These are phyloP conservation scores for Myodes glareolus DNA, from an alignment of 2,113 vertebrate species.

Conservation along the genomic window DNA sequence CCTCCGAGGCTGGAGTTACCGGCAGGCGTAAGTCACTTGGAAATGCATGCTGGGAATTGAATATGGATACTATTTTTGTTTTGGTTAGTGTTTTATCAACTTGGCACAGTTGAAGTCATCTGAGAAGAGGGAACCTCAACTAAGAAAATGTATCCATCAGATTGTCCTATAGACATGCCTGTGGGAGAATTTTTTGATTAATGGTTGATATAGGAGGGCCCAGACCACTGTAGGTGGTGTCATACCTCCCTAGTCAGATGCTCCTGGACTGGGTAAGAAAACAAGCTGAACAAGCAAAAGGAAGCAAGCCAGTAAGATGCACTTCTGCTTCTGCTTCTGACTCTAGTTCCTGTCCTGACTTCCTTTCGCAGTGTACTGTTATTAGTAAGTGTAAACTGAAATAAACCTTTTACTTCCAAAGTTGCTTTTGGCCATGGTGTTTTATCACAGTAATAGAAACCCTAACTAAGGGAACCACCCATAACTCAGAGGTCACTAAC, in stretches of 20 bases:
- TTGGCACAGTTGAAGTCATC: not conserved
- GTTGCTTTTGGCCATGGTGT: not conserved
- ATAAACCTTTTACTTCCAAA: too few relatives aligned
- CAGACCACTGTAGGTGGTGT: too few relatives aligned
- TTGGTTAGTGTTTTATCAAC: not conserved
- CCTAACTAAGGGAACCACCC: not conserved
- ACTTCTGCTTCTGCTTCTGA: too few relatives aligned
- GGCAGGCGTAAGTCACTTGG: not conserved
- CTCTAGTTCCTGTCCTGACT: too few relatives aligned
- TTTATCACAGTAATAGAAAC: not conserved
- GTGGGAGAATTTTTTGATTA: too few relatives aligned
- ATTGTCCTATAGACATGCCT: too few relatives aligned
- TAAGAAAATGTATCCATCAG: too few relatives aligned
- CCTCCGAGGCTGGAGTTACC: not conserved
- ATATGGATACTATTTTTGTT: not conserved
- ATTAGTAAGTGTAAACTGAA: too few relatives aligned
- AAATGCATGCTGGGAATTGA: not conserved
- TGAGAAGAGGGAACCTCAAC: too few relatives aligned
- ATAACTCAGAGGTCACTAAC: not conserved
- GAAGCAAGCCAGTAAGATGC: not conserved
- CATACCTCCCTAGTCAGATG: not conserved
- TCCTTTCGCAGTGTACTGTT: too few relatives aligned
- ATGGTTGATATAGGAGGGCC: too few relatives aligned
- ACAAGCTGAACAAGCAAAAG: not conserved
- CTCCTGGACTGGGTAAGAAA: not conserved